Evolutionary conservation across 2,113 vertebrate species (phyloP).

Genomic region (Cercocebus atys): DNA sequence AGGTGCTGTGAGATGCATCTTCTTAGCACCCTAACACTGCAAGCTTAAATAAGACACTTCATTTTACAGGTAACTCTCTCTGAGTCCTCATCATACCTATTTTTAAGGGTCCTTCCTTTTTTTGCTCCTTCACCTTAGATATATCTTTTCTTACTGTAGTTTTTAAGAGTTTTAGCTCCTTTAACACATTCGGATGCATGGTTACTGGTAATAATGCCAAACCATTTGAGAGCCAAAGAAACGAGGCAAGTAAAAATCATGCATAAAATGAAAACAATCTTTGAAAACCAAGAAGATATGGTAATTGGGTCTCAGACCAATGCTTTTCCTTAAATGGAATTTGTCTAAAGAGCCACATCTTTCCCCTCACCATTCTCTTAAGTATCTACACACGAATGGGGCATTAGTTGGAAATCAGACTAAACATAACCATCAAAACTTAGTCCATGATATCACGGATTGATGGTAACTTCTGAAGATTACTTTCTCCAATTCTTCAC

Average conservation of each 20-base stretch:
- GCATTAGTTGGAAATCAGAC: constrained; percentile 10
- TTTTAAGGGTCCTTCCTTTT: neutral
- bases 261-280: constrained; percentile 54
- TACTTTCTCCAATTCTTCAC: neutral
- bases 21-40: neutral
- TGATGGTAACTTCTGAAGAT: constrained; percentile 1
- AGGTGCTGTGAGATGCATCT: neutral
- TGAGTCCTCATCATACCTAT: neutral
- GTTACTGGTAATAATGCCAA: neutral
- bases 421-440: neutral
- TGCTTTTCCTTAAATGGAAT: constrained; percentile 60
- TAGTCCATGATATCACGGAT: neutral
- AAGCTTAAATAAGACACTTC: neutral
- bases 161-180: constrained; percentile 35
- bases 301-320: constrained; percentile 36
- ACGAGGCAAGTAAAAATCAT: constrained; percentile 31
- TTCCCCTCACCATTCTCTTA: constrained; percentile 26
- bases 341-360: constrained; percentile 53
- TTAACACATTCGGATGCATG: neutral
- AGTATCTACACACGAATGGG: neutral
- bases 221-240: constrained; percentile 7
- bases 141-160: constrained; percentile 21
- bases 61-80: neutral
- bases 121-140: neutral
- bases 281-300: constrained; percentile 51